Conservation (phyloP, 1,140 invertebrate species). For the Alviniconcha marisindica region DNA sequence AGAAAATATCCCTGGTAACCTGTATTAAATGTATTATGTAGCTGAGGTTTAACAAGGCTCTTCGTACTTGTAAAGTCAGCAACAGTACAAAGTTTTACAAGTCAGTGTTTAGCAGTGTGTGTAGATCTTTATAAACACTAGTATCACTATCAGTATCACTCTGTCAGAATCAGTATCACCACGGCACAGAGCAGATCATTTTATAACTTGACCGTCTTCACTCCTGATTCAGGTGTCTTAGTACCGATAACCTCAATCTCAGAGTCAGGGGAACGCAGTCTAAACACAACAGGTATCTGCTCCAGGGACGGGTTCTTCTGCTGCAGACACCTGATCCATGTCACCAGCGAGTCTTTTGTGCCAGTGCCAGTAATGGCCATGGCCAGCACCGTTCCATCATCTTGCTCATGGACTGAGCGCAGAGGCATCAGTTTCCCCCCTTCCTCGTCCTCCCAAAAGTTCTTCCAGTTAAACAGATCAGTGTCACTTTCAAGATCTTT, state of each 20-base stretch:
- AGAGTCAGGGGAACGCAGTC: conserved; percentile 76
- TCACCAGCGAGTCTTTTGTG: conserved; percentile 87
- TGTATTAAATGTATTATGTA: too few species aligned
- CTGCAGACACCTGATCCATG: conserved; percentile 94
- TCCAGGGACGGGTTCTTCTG: conserved; percentile 86
- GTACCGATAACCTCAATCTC: conserved; percentile 57
- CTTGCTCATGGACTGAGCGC: conserved; percentile 90
- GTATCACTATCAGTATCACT: too few species aligned
- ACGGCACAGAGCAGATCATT: too few species aligned
- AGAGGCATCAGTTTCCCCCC: conserved; percentile 67
- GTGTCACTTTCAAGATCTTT: conserved; percentile 47
- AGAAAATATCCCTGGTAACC: too few species aligned
- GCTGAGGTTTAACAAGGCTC: too few species aligned
- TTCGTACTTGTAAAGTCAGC: too few species aligned
- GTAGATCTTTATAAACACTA: too few species aligned
- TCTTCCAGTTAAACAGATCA: conserved; percentile 58
- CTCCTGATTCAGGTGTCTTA: too few species aligned
- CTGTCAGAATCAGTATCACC: too few species aligned
- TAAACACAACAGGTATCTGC: conserved; percentile 89
- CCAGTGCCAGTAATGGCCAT: conserved; percentile 90
- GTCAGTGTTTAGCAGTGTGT: too few species aligned
- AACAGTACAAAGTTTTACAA: too few species aligned
- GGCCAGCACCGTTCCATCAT: conserved; percentile 92
- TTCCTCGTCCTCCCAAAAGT: conserved; percentile 63
- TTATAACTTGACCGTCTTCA: too few species aligned